phyloP scores from a whole-genome alignment of 2,888 invertebrate species.

The Microctonus aethiopoides region DNA sequence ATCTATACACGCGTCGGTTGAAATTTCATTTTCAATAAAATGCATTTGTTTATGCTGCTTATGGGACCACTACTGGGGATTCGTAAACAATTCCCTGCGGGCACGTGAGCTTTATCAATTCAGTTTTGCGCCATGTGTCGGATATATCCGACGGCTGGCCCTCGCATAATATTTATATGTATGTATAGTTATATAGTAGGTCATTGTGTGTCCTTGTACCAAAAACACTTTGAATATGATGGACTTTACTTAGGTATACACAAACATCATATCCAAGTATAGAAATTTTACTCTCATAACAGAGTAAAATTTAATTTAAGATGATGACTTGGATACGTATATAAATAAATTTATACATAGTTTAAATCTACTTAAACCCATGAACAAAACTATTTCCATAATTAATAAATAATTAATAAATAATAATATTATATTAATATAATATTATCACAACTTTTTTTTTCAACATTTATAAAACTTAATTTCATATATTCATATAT shows the following conservation, averaged over 20 bases:
- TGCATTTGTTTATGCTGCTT: conserved; percentile 22
- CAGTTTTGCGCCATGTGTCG: conserved; percentile 14
- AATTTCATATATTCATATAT: conserved; percentile 30
- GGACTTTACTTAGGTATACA: neutral
- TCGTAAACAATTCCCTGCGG: conserved; percentile 36
- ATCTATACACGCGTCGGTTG: neutral
- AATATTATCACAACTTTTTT: too few relatives aligned
- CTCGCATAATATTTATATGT: too few relatives aligned
- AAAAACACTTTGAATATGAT: neutral
- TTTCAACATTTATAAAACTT: conserved; percentile 34
- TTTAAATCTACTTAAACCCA: neutral
- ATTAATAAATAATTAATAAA: too few relatives aligned
- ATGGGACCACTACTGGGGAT: conserved; percentile 26
- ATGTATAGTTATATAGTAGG: neutral
- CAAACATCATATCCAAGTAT: neutral
- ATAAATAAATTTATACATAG: neutral
- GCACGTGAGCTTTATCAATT: conserved; percentile 34
- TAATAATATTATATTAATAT: too few relatives aligned
- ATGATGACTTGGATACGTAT: neutral
- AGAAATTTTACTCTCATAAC: neutral
- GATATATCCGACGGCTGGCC: conserved; percentile 1
- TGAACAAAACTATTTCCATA: conserved; percentile 6
- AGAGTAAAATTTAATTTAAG: conserved; percentile 4
- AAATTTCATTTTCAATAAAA: conserved; percentile 26
- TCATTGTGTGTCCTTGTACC: conserved; percentile 8